Evolutionary conservation across 2,113 vertebrate genomes (phyloP).

Genomic region (Hemibagrus wyckioides): DNA sequence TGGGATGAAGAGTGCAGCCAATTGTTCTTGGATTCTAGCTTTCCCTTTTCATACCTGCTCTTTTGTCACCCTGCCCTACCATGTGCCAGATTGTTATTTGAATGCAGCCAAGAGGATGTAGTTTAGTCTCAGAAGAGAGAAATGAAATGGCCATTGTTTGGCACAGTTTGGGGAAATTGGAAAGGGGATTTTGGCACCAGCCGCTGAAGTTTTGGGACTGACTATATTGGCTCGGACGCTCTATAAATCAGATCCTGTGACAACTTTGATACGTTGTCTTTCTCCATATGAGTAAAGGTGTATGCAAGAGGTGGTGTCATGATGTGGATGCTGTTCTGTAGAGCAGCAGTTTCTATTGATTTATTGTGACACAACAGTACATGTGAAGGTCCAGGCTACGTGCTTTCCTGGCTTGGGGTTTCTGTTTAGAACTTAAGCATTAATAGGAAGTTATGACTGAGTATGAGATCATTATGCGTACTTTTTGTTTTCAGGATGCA

Average conservation of each 20-base stretch:
- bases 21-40: neutral
- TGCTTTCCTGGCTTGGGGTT: constrained; percentile 19
- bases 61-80: neutral
- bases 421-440: constrained; percentile 10
- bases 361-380: neutral
- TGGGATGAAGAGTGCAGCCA: constrained; percentile 1
- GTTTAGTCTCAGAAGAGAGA: constrained; percentile 41
- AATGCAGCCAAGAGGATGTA: constrained; percentile 44
- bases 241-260: constrained; percentile 35
- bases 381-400: neutral
- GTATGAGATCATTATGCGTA: constrained; percentile 21
- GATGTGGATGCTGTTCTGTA: neutral
- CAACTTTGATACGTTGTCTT: neutral
- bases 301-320: neutral
- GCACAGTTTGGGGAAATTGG: constrained; percentile 54
- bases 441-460: constrained; percentile 18
- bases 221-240: constrained; percentile 36
- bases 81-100: neutral
- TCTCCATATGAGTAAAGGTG: neutral
- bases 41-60: constrained; percentile 11
- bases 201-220: constrained; percentile 40
- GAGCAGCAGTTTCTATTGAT: neutral
- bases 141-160: constrained; percentile 38
- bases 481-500: neutral
- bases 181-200: constrained; percentile 49